Evolutionary conservation across 1,140 invertebrate genomes (phyloP).

Genomic region (Drosophila gunungcola): DNA sequence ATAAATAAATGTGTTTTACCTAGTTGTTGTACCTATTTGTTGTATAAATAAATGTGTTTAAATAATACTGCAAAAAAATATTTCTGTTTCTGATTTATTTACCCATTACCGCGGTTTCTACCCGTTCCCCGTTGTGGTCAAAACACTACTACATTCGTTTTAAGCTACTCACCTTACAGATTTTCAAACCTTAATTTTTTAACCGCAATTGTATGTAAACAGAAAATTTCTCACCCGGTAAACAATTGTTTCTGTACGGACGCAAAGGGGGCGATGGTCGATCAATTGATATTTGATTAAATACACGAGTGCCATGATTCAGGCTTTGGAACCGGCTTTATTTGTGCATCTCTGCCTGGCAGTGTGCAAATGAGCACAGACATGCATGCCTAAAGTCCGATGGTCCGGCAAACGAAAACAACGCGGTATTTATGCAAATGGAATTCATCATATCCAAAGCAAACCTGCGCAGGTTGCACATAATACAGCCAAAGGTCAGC

Average conservation of each 20-base stretch:
- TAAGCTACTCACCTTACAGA: too few species aligned
- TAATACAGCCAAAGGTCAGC: conserved; percentile 37
- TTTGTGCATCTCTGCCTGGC: conserved; percentile 18
- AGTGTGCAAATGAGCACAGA: background rate
- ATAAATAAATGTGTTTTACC: too few species aligned
- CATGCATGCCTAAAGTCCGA: conserved; percentile 3
- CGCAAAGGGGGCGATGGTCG: conserved; percentile 21
- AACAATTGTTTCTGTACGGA: conserved; percentile 42
- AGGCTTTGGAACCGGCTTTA: conserved; percentile 28
- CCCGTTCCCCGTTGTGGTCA: background rate
- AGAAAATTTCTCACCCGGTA: background rate
- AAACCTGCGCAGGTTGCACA: conserved; percentile 18
- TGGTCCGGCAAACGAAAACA: conserved; percentile 28
- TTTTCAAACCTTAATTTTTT: background rate
- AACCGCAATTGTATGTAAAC: background rate
- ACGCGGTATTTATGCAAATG: conserved; percentile 43
- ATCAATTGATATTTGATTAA: conserved; percentile 75
- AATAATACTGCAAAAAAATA: too few species aligned
- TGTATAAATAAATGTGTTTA: too few species aligned
- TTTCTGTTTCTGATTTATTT: too few species aligned
- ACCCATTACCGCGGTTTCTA: too few species aligned
- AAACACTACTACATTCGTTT: background rate
- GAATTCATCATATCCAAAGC: conserved; percentile 36
- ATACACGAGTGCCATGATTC: conserved; percentile 44
- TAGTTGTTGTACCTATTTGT: too few species aligned